Evolutionary conservation across 2,888 invertebrate species (phyloP).

Genomic region (Cremastinae sp.): DNA sequence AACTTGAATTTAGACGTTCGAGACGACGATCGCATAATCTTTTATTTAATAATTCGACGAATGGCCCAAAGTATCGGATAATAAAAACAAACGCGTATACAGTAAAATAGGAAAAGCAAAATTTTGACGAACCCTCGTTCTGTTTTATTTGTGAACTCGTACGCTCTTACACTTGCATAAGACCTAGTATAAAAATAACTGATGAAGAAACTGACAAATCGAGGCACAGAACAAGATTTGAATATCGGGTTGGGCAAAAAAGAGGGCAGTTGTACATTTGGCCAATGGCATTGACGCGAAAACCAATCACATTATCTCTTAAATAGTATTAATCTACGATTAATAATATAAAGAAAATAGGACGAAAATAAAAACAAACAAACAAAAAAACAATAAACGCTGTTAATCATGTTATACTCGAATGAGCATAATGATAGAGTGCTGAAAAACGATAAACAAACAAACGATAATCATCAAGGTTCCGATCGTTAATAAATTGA

Average conservation of each 20-base stretch:
- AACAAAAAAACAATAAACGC: no score
- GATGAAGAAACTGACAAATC: conserved; percentile 27
- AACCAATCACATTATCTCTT: conserved; percentile 79
- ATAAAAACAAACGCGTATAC: conserved; percentile 29
- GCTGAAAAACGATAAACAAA: conserved; percentile 47
- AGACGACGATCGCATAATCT: conserved; percentile 44
- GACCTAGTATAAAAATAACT: conserved; percentile 53
- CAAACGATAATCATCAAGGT: conserved; percentile 47
- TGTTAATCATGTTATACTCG: conserved; percentile 77
- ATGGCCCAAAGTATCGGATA: conserved; percentile 33
- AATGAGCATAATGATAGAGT: conserved; percentile 68
- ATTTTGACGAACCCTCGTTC: conserved; percentile 31
- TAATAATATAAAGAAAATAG: conserved; percentile 62
- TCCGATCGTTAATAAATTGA: conserved; percentile 63
- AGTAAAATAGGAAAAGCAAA: conserved; percentile 23
- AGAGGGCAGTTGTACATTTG: conserved; percentile 62
- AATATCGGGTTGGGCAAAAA: conserved; percentile 18
- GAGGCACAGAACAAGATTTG: not conserved
- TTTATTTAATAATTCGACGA: conserved; percentile 37
- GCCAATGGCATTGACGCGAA: conserved; percentile 75
- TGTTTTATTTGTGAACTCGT: conserved; percentile 56
- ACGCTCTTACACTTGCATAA: conserved; percentile 50
- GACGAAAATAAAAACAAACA: conserved; percentile 61
- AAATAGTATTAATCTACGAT: conserved; percentile 73
- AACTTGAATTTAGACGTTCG: conserved; percentile 42